Conservation (phyloP, 2,113 vertebrate species). For the Catharus fuscescens region DNA sequence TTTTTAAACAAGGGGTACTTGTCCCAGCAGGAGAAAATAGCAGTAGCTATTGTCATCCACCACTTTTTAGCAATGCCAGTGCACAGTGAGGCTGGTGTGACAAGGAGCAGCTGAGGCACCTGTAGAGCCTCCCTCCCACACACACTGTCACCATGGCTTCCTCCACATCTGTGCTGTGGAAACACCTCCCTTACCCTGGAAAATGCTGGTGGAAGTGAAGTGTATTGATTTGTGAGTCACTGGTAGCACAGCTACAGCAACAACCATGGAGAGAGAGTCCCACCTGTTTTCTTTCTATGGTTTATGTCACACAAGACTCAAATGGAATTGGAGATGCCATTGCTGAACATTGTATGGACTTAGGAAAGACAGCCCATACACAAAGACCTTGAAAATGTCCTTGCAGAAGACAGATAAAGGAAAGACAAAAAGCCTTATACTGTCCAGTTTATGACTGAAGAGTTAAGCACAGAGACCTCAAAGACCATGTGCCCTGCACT, state of each 20-base stretch:
- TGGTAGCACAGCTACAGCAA: background rate
- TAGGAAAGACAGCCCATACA: background rate
- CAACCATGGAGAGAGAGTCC: background rate
- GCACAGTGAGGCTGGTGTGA: background rate
- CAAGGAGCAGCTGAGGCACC: background rate
- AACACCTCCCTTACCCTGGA: background rate
- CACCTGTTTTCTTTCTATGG: background rate
- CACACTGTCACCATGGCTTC: background rate
- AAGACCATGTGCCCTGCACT: fast-evolving
- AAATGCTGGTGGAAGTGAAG: background rate
- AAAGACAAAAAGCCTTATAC: background rate
- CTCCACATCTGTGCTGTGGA: conserved; percentile 3
- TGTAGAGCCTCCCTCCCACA: background rate
- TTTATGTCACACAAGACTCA: background rate
- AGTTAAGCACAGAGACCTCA: background rate
- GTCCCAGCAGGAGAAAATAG: conserved; percentile 36
- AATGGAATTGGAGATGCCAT: background rate
- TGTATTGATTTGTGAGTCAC: background rate
- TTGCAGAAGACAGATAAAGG: background rate
- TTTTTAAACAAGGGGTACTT: conserved; percentile 36
- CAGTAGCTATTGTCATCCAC: conserved; percentile 1
- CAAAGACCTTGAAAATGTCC: background rate
- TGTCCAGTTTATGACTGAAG: background rate
- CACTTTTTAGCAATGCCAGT: background rate
- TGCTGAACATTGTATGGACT: background rate